phyloP scores from a whole-genome alignment of 2,888 invertebrate genomes.

The Branchipolynoe longqiensis region DNA sequence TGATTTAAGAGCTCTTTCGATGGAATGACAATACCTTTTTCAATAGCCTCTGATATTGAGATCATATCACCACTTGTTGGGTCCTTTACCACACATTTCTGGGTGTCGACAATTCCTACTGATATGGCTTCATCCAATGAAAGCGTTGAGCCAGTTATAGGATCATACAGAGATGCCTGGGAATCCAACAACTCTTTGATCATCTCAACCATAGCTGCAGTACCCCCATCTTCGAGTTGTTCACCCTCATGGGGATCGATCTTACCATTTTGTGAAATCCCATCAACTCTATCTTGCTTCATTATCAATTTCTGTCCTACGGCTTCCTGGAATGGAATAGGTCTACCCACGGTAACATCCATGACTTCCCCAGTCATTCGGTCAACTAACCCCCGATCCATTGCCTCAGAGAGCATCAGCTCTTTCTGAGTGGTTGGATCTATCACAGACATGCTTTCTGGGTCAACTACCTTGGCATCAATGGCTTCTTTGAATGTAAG shows the following conservation, averaged over 20 bases:
- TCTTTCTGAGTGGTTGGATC: constrained; percentile 83
- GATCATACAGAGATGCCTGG: constrained; percentile 42
- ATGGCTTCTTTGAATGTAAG: constrained; percentile 74
- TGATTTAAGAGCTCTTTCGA: constrained; percentile 20
- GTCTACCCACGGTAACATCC: constrained; percentile 64
- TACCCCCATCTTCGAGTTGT: not conserved
- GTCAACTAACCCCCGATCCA: constrained; percentile 83
- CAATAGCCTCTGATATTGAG: constrained; percentile 72
- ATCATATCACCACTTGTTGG: constrained; percentile 66
- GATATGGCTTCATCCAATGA: constrained; percentile 69
- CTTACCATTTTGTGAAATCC: not conserved
- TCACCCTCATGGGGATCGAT: not conserved
- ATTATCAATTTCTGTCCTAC: constrained; percentile 93
- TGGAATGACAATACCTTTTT: constrained; percentile 68
- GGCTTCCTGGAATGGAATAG: constrained; percentile 87
- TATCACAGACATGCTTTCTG: constrained; percentile 81
- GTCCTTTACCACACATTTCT: constrained; percentile 65
- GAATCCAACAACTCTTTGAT: constrained; percentile 50
- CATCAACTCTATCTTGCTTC: not conserved
- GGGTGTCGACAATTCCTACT: constrained; percentile 68
- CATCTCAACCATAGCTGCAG: constrained; percentile 6
- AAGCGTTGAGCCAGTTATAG: constrained; percentile 53
- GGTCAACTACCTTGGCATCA: constrained; percentile 72
- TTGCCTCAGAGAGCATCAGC: constrained; percentile 86
- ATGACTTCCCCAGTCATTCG: constrained; percentile 83